Evolutionary conservation across 2,113 vertebrate species (phyloP).

Genomic region (Bubo blakistoni): DNA sequence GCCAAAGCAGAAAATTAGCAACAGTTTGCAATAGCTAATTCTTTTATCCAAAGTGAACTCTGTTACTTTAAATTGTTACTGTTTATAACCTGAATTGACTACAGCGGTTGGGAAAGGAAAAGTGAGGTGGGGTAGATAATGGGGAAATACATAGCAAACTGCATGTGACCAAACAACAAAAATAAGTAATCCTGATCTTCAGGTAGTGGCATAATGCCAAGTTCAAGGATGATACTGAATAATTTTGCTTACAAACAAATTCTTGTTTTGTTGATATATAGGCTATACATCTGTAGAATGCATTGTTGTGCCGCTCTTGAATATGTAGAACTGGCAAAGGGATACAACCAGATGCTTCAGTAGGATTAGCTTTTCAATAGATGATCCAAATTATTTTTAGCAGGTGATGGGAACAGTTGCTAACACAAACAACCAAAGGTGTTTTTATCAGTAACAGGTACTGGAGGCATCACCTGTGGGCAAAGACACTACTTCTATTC

Average conservation of each 20-base stretch:
- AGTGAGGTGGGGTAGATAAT: background rate
- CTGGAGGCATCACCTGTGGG: background rate
- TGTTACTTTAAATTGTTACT: background rate
- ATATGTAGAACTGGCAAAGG: background rate
- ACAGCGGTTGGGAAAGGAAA: background rate
- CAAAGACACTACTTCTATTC: background rate
- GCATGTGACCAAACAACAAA: background rate
- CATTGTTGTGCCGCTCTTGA: background rate
- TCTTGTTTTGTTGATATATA: background rate
- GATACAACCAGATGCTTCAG: background rate
- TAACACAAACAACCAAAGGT: background rate
- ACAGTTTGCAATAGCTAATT: background rate
- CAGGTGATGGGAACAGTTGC: background rate
- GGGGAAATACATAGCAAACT: background rate
- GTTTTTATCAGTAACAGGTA: background rate
- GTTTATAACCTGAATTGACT: background rate
- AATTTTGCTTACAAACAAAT: background rate
- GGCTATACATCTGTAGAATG: background rate
- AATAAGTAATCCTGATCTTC: background rate
- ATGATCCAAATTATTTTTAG: background rate
- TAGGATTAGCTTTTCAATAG: background rate
- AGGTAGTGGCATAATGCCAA: background rate
- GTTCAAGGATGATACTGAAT: background rate
- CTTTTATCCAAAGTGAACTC: background rate
- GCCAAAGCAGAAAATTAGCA: slow-evolving; percentile 24